Evolutionary conservation across 2,113 vertebrate genomes (phyloP).

Genomic region (Manacus vitellinus): DNA sequence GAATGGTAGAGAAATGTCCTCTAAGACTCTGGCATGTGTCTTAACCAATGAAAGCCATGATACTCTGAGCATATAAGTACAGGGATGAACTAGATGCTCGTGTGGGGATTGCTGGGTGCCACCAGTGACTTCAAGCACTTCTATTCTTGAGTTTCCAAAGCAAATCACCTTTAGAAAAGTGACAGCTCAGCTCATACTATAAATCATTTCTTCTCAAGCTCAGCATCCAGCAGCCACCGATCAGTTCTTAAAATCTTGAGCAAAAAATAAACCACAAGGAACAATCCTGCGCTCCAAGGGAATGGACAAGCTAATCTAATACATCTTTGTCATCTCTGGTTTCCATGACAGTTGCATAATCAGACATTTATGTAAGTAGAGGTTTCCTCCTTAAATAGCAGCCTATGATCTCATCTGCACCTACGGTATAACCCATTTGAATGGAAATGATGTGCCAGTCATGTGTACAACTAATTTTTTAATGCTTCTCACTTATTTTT

Average conservation of each 20-base stretch:
- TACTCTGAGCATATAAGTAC: background rate
- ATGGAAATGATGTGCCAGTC: constrained; percentile 23
- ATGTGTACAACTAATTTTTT: constrained; percentile 21
- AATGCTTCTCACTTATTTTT: background rate
- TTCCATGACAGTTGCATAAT: constrained; percentile 70
- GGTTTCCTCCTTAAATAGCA: constrained; percentile 67
- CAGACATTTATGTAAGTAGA: constrained; percentile 63
- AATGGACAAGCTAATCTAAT: constrained; percentile 36
- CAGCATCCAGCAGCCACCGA: background rate
- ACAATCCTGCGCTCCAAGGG: background rate
- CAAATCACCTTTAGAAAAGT: background rate
- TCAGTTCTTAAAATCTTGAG: background rate
- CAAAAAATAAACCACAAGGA: constrained; percentile 21
- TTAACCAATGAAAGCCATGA: background rate
- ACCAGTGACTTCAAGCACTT: background rate
- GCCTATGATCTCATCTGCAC: constrained; percentile 51
- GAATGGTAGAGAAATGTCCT: background rate
- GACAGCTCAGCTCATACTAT: background rate
- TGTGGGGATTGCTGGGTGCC: accelerated
- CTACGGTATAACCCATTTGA: constrained; percentile 38
- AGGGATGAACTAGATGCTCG: background rate
- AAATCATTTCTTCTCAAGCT: background rate
- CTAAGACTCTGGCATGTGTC: background rate
- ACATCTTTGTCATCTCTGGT: constrained; percentile 53
- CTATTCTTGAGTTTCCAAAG: background rate